Conservation (phyloP, 2,888 invertebrate species). For the Platycheirus rosarum region DNA sequence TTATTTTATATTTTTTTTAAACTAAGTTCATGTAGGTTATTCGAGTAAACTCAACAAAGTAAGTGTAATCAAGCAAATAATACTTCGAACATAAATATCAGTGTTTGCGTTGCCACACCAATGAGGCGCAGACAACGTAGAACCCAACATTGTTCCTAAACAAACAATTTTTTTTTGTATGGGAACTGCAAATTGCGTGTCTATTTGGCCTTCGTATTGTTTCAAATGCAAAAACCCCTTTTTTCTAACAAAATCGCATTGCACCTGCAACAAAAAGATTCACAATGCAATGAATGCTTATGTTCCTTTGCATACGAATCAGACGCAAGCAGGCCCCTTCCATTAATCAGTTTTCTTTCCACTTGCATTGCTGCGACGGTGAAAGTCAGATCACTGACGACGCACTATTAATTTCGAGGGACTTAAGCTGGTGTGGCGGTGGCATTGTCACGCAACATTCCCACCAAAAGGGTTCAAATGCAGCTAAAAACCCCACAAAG, state of each 20-base stretch:
- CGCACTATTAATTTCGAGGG: constrained; percentile 41
- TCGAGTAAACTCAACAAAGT: too few relatives aligned
- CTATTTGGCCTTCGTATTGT: background rate
- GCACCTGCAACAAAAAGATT: constrained; percentile 24
- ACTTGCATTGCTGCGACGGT: constrained; percentile 32
- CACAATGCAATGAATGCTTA: constrained; percentile 26
- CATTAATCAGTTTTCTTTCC: background rate
- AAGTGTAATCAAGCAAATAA: too few relatives aligned
- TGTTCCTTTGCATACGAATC: background rate
- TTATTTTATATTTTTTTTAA: too few relatives aligned
- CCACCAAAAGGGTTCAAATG: constrained; percentile 42
- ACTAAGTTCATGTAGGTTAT: too few relatives aligned
- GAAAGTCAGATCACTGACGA: constrained; percentile 52
- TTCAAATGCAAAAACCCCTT: constrained; percentile 9
- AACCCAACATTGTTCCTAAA: too few relatives aligned
- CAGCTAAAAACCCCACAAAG: constrained; percentile 1
- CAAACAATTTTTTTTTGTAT: background rate
- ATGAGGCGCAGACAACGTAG: too few relatives aligned
- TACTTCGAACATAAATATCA: too few relatives aligned
- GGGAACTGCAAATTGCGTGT: background rate
- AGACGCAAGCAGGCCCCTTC: constrained; percentile 8
- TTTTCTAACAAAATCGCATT: background rate
- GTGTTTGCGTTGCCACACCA: too few relatives aligned
- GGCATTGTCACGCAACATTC: constrained; percentile 44
- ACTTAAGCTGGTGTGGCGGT: constrained; percentile 1